Percentiles rank a stretch among this genome's conserved stretches.
Evolutionary conservation across 2,113 vertebrate species (phyloP).

Genomic region (Nematolebias whitei): DNA sequence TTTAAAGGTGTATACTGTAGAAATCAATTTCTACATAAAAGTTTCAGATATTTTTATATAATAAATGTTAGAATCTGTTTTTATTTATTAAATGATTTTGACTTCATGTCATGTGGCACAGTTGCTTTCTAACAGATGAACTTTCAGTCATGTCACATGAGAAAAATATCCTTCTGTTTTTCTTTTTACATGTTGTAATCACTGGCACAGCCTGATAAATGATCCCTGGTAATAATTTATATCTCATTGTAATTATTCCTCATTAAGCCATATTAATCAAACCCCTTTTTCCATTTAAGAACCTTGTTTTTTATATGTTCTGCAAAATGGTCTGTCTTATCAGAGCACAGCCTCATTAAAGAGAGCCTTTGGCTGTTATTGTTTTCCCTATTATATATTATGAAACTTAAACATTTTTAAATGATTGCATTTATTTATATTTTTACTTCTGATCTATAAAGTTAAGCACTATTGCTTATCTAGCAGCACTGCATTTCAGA

Average conservation of each 20-base stretch:
- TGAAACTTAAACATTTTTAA: no score
- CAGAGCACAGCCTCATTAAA: background rate
- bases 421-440: background rate
- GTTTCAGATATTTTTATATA: no score
- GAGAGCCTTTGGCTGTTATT: background rate
- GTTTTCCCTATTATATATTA: background rate
- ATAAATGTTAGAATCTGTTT: background rate
- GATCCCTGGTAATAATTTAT: background rate
- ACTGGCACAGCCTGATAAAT: background rate
- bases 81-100: background rate
- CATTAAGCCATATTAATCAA: background rate
- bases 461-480: no score
- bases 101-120: background rate
- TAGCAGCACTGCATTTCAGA: no score
- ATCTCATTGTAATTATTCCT: background rate
- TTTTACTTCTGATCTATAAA: no score
- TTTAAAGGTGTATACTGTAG: no score
- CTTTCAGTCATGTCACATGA: background rate
- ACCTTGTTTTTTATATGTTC: background rate
- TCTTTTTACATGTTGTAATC: background rate
- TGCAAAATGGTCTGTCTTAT: background rate
- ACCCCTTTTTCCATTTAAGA: background rate
- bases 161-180: background rate
- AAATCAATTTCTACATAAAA: no score
- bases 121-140: background rate